Conservation (phyloP, 2,797 vertebrate species). For the Chaunax sp. region DNA sequence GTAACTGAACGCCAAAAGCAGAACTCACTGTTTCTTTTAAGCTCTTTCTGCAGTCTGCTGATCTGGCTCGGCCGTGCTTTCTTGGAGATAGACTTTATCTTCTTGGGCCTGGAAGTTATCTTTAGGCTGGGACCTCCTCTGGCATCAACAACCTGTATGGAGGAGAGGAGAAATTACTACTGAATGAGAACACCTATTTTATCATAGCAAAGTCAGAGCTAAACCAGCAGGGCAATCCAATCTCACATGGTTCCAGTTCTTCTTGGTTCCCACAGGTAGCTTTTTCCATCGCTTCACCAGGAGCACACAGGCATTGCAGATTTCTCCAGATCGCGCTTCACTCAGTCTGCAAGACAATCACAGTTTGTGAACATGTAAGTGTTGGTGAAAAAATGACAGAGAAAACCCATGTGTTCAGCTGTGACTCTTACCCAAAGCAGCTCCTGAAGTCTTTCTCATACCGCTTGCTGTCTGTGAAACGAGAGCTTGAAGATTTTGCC, state of each 20-base stretch:
- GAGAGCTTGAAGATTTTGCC: constrained; percentile 98
- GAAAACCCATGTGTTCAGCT: constrained; percentile 19
- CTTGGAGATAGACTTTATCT: constrained; percentile 93
- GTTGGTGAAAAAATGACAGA: background rate
- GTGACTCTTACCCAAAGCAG: constrained; percentile 85
- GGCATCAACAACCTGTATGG: constrained; percentile 93
- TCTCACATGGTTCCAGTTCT: constrained; percentile 97
- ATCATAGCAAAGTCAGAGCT: background rate
- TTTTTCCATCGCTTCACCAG: constrained; percentile 99
- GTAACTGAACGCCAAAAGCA: background rate
- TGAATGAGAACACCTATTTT: background rate
- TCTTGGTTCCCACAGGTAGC: constrained; percentile 96
- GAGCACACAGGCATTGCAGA: constrained; percentile 98
- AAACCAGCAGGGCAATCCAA: background rate
- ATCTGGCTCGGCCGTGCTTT: constrained; percentile 93
- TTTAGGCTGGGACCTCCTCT: constrained; percentile 96
- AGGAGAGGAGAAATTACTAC: background rate
- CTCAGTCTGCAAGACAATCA: constrained; percentile 85
- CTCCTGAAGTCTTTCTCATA: constrained; percentile 93
- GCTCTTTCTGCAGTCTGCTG: constrained; percentile 92
- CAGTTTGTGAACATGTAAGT: constrained; percentile 5
- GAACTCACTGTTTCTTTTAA: constrained; percentile 93
- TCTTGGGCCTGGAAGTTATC: constrained; percentile 94
- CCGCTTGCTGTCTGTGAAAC: constrained; percentile 98
- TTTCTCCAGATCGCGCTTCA: constrained; percentile 95